Evolutionary conservation across 2,888 invertebrate genomes (phyloP).

Genomic region (Latrodectus hesperus): DNA sequence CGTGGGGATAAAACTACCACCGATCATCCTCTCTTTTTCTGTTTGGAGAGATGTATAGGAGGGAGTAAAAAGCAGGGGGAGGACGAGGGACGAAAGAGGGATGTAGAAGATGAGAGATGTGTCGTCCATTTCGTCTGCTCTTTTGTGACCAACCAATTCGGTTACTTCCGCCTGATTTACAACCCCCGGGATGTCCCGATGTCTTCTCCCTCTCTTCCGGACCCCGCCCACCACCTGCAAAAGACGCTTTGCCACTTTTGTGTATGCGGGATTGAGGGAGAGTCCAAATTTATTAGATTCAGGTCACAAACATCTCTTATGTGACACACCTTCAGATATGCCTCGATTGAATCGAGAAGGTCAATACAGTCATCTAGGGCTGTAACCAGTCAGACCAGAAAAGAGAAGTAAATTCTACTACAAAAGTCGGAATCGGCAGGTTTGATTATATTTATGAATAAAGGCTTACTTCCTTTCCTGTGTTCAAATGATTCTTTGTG

Average conservation of each 20-base stretch:
- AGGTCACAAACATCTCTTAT: constrained; percentile 8
- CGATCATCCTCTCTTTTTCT: constrained; percentile 4
- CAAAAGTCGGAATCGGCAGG: no score
- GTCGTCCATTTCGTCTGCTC: constrained; percentile 68
- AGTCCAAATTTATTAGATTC: constrained; percentile 2
- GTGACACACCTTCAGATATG: not conserved
- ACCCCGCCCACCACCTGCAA: constrained; percentile 64
- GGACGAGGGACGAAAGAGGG: constrained; percentile 17
- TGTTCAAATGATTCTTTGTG: no score
- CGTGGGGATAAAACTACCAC: constrained; percentile 25
- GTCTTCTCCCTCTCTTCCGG: constrained; percentile 19
- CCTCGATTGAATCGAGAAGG: no score
- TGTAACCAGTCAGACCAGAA: no score
- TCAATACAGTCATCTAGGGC: no score
- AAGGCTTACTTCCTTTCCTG: no score
- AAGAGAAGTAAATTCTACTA: no score
- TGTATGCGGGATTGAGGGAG: not conserved
- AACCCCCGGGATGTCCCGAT: constrained; percentile 39
- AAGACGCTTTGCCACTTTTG: constrained; percentile 44
- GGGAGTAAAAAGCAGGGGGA: constrained; percentile 33
- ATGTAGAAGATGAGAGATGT: constrained; percentile 66
- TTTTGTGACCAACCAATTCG: constrained; percentile 69
- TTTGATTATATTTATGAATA: no score
- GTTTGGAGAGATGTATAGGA: constrained; percentile 48
- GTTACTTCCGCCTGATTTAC: constrained; percentile 70